phyloP scores from a whole-genome alignment of 2,797 vertebrate genomes.

The Sphenopsis melanotis region DNA sequence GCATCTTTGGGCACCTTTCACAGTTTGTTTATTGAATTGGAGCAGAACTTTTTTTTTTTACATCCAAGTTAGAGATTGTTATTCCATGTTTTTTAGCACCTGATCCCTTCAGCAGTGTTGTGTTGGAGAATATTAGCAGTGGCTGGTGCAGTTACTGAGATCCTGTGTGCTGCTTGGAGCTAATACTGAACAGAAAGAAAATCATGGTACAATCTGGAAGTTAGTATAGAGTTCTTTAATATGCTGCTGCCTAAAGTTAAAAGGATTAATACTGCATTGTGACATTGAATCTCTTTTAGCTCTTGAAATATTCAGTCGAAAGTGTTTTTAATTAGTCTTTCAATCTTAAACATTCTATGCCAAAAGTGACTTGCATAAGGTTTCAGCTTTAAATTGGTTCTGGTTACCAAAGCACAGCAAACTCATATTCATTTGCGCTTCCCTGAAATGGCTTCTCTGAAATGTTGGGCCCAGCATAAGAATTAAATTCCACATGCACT shows the following conservation, averaged over 20 bases:
- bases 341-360: neutral
- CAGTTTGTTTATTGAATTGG: conserved; percentile 31
- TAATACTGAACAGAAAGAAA: neutral
- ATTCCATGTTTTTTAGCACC: neutral
- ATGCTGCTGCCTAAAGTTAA: neutral
- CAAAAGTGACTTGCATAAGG: neutral
- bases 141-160: neutral
- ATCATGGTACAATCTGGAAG: neutral
- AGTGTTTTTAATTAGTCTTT: conserved; percentile 1
- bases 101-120: neutral
- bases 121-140: neutral
- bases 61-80: neutral
- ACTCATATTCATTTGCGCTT: fast-evolving
- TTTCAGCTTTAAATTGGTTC: neutral
- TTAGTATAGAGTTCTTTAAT: neutral
- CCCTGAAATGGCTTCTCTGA: neutral
- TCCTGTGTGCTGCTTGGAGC: neutral
- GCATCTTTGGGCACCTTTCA: conserved; percentile 16
- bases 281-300: neutral
- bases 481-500: neutral
- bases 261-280: neutral
- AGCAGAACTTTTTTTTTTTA: neutral
- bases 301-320: neutral
- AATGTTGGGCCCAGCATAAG: neutral
- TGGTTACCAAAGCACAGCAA: neutral